These are phyloP conservation scores for Lagopus muta DNA, from an alignment of 2,113 vertebrate genomes.

Conservation along the genomic window DNA sequence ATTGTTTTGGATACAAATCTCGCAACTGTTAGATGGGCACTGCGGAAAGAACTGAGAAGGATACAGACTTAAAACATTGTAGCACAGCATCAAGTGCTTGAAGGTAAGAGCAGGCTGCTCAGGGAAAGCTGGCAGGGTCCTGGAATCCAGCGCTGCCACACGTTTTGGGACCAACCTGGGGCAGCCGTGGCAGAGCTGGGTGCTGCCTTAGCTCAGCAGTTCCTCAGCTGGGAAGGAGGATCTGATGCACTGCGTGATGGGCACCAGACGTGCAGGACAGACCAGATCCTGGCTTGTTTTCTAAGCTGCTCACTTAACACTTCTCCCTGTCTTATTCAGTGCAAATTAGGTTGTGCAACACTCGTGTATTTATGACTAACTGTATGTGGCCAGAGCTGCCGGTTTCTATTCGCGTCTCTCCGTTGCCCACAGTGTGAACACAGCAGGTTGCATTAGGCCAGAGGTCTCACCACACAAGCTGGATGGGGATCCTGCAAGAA, in stretches of 20 bases:
- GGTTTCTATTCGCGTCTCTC: background rate
- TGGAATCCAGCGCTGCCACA: background rate
- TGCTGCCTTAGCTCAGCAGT: background rate
- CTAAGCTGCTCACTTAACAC: background rate
- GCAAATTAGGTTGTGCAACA: background rate
- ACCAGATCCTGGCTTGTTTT: background rate
- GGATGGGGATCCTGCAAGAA: background rate
- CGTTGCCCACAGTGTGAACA: background rate
- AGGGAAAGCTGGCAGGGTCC: background rate
- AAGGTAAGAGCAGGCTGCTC: background rate
- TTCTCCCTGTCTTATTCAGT: background rate
- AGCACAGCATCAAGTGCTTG: background rate
- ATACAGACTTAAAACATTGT: rapidly evolving
- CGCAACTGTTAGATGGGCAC: background rate
- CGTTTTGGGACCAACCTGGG: background rate
- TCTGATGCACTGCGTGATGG: background rate
- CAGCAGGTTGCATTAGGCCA: background rate
- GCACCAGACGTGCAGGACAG: background rate
- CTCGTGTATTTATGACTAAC: background rate
- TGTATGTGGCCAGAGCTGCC: background rate
- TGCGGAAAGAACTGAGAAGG: background rate
- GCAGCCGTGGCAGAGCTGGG: background rate
- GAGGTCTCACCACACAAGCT: background rate
- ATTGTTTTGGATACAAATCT: background rate
- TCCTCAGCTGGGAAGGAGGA: background rate